Base-by-base conservation (phyloP, 2,113 vertebrate species). In the Laticauda laticaudata region DNA sequence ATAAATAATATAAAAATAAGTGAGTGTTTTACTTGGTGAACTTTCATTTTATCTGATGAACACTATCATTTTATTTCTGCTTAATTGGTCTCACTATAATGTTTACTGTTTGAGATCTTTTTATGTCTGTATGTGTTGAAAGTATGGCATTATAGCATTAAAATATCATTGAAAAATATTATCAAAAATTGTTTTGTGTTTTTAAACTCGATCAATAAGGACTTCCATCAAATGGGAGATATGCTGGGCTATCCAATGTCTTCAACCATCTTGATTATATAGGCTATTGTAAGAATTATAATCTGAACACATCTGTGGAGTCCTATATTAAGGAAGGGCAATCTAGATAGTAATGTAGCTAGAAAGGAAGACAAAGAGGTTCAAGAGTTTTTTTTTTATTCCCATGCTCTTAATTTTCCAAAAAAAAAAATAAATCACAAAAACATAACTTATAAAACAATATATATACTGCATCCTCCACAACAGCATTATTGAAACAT, bases 371-470 rank as follows among this genome's bases (percentile, higher is more conserved):
- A 97, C 95, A 93, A 94, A 96, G 97, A 24, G 86, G 92, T 96
- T 96, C 91, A 96, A 95, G 89, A 96, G 48, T 48, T 95, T 97
- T 96, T 91, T 90, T 90, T 92, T 97, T 97, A 96, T 97, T 97
- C 95, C 96, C 97, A 96, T 96, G 95, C 96, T 97, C 93, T 97
- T 96, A 96, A 94, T 95, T 97, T 96, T 92, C 90, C 51, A 53
- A 53, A 53, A 53, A 9, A 51, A 51, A 45, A 93, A 53, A 95
- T n/a, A 95, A 96, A 94, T 96, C 96, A 97, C 97, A 96, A 95
- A 93, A 97, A 96, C 96, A 97, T 97, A 97, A 97, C 90, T 97
- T 97, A 97, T 97, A 97, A 97, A 97, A 96, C 97, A 97, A 97
- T 96, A 97, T 96, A 96, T 96, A 97, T 96, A 97, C 96, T 90